A percentile compares a stretch with the other conserved stretches of the same genome.
These are phyloP conservation scores for Acrocephalus arundinaceus DNA, from an alignment of 2,113 vertebrate species.

Conservation along the genomic window DNA sequence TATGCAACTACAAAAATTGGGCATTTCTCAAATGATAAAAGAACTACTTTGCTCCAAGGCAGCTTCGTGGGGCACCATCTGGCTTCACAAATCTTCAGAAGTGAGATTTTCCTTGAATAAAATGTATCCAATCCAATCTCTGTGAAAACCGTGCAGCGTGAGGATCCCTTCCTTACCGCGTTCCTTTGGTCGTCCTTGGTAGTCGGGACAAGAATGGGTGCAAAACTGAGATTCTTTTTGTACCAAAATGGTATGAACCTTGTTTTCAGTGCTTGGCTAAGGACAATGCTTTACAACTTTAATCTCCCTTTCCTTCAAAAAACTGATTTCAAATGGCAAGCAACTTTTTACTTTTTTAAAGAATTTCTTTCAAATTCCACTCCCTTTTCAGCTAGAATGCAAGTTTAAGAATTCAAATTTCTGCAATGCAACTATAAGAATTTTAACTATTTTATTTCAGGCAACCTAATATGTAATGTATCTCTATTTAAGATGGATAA, in stretches of 20 bases:
- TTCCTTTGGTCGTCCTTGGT: neutral
- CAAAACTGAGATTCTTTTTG: neutral
- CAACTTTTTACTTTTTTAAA: neutral
- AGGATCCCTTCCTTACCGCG: neutral
- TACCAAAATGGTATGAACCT: neutral
- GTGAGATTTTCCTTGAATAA: conserved; percentile 22
- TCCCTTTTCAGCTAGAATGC: neutral
- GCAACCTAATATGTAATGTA: neutral
- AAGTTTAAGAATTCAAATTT: neutral
- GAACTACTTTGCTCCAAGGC: neutral
- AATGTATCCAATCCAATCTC: neutral
- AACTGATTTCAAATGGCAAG: neutral
- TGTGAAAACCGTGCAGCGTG: neutral
- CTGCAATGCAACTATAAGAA: neutral
- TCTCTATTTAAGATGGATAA: neutral
- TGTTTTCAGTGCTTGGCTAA: neutral
- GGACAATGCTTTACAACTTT: neutral
- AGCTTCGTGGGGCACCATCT: conserved; percentile 30
- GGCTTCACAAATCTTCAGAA: conserved; percentile 27
- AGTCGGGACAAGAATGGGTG: neutral
- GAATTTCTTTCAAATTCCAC: neutral
- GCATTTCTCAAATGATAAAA: neutral
- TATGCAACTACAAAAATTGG: conserved; percentile 1
- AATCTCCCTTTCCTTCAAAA: neutral
- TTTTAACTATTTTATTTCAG: neutral